phyloP scores from a whole-genome alignment of 2,888 invertebrate species.

The Heliconius aoede region DNA sequence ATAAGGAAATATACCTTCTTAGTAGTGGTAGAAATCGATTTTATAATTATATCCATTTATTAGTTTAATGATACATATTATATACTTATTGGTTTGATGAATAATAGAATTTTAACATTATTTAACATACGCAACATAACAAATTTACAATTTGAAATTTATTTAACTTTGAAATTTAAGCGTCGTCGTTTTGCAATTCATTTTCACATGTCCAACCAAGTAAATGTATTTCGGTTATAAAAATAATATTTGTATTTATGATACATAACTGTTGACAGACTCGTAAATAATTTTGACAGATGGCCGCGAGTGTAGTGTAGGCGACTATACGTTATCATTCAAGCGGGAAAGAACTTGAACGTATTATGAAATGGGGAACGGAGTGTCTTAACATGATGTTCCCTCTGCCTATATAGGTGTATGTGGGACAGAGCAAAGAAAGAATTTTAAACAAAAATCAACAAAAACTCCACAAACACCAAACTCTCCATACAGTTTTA shows the following conservation, averaged over 20 bases:
- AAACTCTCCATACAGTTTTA: background rate
- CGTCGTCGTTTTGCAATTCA: constrained; percentile 7
- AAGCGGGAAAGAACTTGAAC: constrained; percentile 23
- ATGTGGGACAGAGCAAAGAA: no score
- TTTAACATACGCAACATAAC: background rate
- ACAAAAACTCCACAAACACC: no score
- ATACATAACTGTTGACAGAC: constrained; percentile 42
- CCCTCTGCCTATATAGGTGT: no score
- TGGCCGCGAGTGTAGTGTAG: constrained; percentile 49
- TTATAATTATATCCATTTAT: no score
- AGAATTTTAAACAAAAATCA: no score
- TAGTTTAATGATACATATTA: no score
- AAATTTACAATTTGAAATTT: background rate
- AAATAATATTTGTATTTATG: constrained; percentile 35
- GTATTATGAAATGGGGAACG: no score
- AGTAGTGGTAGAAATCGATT: no score
- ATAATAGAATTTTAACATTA: background rate
- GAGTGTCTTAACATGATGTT: no score
- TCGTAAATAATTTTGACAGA: constrained; percentile 49
- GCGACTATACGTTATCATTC: constrained; percentile 43
- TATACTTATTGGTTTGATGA: no score
- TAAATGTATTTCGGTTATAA: constrained; percentile 14
- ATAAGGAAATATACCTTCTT: no score
- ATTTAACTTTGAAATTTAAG: constrained; percentile 11
- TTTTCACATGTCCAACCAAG: constrained; percentile 3